These are phyloP conservation scores for Peromyscus leucopus DNA, from an alignment of 2,113 vertebrate genomes.

Conservation along the genomic window DNA sequence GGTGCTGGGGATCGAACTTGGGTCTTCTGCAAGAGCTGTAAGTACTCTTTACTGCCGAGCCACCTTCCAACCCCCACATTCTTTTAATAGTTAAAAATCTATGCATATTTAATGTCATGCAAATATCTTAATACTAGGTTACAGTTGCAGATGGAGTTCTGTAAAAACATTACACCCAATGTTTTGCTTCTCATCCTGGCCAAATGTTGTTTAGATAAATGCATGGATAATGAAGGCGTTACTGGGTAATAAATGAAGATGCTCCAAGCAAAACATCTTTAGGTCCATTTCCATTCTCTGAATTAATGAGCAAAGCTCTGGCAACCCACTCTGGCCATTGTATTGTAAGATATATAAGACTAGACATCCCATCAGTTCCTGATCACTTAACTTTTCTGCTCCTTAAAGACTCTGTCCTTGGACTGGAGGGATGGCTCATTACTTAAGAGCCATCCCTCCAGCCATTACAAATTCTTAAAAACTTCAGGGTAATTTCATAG, in stretches of 20 bases:
- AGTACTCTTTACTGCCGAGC: background rate
- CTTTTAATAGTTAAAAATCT: background rate
- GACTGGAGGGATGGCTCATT: background rate
- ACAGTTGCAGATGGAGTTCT: constrained; percentile 34
- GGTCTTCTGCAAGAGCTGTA: background rate
- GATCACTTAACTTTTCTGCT: background rate
- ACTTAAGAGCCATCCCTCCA: background rate
- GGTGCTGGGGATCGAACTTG: background rate
- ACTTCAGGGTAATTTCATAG: background rate
- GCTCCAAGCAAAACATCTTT: background rate
- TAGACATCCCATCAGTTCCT: background rate
- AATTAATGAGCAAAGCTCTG: background rate
- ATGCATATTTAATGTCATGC: background rate
- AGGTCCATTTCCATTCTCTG: background rate
- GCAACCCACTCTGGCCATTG: background rate
- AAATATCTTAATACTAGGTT: constrained; percentile 32
- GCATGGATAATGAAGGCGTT: background rate
- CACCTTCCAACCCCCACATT: too few relatives aligned
- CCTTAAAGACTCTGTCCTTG: background rate
- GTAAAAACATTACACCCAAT: background rate
- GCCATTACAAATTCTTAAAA: constrained; percentile 1
- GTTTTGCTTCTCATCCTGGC: constrained; percentile 25
- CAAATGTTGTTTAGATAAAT: constrained; percentile 49
- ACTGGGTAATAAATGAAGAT: background rate
- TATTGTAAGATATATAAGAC: background rate